Evolutionary conservation across 2,113 vertebrate species (phyloP).

Genomic region (Phyllopteryx taeniolatus): DNA sequence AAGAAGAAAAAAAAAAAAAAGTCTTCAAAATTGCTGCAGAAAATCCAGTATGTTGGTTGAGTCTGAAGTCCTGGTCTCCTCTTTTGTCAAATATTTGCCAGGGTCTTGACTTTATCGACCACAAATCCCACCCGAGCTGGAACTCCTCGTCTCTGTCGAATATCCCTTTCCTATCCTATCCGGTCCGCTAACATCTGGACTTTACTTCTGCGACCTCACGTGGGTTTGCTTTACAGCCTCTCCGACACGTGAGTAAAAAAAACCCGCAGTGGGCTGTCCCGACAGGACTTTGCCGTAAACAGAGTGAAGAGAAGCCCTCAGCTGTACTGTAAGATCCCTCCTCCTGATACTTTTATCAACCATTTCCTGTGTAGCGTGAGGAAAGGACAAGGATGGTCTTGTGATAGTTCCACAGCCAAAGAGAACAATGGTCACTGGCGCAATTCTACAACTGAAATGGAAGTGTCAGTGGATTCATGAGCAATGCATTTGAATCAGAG

Average conservation of each 20-base stretch:
- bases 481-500: background rate
- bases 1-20: background rate
- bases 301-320: slow-evolving; percentile 6
- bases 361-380: slow-evolving; percentile 37
- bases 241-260: slow-evolving; percentile 12
- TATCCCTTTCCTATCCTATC: background rate
- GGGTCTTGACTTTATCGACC: background rate
- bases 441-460: background rate
- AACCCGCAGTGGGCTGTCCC: slow-evolving; percentile 1
- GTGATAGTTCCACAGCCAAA: background rate
- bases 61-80: background rate
- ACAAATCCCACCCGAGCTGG: background rate
- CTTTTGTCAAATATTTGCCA: slow-evolving; percentile 18
- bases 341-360: slow-evolving; percentile 23
- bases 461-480: background rate
- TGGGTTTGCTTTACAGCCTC: slow-evolving; percentile 10
- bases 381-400: slow-evolving; percentile 28
- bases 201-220: background rate
- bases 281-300: background rate
- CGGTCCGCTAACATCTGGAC: background rate
- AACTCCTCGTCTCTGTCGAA: background rate
- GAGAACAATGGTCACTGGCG: background rate
- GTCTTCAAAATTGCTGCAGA: background rate
- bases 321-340: slow-evolving; percentile 36
- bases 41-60: background rate